Conservation (phyloP, 1,140 invertebrate genomes). For the Pinna nobilis region DNA sequence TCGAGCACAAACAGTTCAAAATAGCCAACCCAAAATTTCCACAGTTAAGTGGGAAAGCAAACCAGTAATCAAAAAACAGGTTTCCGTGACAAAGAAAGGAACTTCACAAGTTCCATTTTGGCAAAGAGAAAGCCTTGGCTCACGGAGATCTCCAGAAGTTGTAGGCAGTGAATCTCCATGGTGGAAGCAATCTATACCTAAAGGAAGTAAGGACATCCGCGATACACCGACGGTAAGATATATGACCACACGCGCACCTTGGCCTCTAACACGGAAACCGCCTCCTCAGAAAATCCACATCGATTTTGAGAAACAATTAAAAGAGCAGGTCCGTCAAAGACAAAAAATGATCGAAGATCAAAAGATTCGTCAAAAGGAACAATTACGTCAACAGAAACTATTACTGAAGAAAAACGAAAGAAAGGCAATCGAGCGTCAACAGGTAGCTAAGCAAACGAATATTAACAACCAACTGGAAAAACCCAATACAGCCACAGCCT, state of each 20-base stretch:
- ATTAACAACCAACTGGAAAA: too few relatives aligned
- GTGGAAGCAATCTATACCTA: conserved; percentile 15
- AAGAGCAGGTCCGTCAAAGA: neutral
- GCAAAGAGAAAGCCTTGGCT: conserved; percentile 6
- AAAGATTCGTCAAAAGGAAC: neutral
- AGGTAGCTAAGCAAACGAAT: too few relatives aligned
- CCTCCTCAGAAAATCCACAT: neutral
- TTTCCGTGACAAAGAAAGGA: conserved; percentile 3
- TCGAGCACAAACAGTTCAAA: neutral
- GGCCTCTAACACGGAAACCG: conserved; percentile 12
- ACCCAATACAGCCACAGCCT: too few relatives aligned
- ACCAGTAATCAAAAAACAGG: neutral
- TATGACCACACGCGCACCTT: conserved; percentile 2
- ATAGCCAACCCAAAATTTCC: neutral
- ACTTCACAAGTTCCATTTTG: conserved; percentile 13
- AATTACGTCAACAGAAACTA: neutral
- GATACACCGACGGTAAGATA: neutral
- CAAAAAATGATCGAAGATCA: neutral
- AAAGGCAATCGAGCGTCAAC: too few relatives aligned
- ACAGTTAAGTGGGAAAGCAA: neutral
- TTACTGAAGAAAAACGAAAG: conserved; percentile 4
- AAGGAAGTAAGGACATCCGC: neutral
- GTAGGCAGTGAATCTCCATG: conserved; percentile 1
- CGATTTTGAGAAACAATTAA: conserved; percentile 2
- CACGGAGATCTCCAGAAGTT: conserved; percentile 6